phyloP scores from a whole-genome alignment of 2,888 invertebrate genomes.

The Monochamus alternatus region DNA sequence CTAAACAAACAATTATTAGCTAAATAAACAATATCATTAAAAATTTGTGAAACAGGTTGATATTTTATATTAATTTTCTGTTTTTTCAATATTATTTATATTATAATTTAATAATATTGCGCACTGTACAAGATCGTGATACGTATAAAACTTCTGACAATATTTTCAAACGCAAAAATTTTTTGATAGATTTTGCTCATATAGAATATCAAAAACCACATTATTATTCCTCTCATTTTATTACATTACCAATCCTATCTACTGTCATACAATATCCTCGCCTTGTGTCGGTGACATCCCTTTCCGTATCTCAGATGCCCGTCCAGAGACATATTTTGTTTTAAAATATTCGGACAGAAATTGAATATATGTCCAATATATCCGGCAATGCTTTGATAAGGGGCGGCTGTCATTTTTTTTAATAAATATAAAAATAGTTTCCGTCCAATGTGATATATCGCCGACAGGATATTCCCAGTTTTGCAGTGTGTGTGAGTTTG shows the following conservation, averaged over 20 bases:
- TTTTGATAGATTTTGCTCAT: too few relatives aligned
- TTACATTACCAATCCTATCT: not conserved
- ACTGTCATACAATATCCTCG: not conserved
- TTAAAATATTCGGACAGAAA: constrained; percentile 25
- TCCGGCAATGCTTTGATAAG: constrained; percentile 6
- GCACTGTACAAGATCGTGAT: too few relatives aligned
- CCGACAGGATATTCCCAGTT: not conserved
- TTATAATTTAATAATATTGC: too few relatives aligned
- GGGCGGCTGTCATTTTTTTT: constrained; percentile 19
- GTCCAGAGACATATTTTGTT: constrained; percentile 19
- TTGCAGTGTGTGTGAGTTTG: constrained; percentile 1
- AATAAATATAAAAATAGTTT: constrained; percentile 18
- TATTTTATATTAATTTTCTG: too few relatives aligned
- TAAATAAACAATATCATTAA: too few relatives aligned
- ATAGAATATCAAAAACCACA: too few relatives aligned
- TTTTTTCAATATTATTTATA: too few relatives aligned
- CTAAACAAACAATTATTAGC: too few relatives aligned
- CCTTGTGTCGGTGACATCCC: not conserved
- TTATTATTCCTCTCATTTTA: too few relatives aligned
- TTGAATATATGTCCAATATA: constrained; percentile 27
- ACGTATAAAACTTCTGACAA: too few relatives aligned
- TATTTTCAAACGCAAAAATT: too few relatives aligned
- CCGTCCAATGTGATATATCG: constrained; percentile 15
- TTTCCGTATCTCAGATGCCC: not conserved
- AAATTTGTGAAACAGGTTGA: too few relatives aligned